Base-by-base conservation (phyloP, 2,888 invertebrate genomes). In the Mesoligia furuncula region DNA sequence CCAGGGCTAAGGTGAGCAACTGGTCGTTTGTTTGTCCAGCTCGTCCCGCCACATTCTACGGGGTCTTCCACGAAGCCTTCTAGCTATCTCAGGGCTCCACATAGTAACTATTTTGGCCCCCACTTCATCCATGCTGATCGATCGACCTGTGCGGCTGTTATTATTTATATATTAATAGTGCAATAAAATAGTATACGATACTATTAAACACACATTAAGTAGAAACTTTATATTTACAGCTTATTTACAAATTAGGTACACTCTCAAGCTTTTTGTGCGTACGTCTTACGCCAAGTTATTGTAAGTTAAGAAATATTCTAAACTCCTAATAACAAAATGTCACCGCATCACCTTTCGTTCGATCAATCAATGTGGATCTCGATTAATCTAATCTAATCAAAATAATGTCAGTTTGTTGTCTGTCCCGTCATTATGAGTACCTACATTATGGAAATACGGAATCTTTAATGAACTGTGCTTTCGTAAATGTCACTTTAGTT, bases 321-420 rank as follows among this genome's bases (percentile, higher is more conserved):
- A 73, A 72, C 36, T 51, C 17, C 62, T 62, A 64, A 66, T 72
- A 59, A 73, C 48, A 75, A 81, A 78, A 82, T 75, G 74, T 73
- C 74, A 62, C 36, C 67, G n/a, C 70, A 13, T 39, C 27, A 57
- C 75, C 73, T 82, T 87, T 87, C 84, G 62, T 73, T 77, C 73
- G 71, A 87, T 87, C 84, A 78, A 86, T 88, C 81, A 83, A 77
- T 66, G 45, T 80, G 66, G 27, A 65, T 39, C 81, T 83, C 75
- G 39, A 78, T 73, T 78, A 88, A 77, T 76, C 73, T 84, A 85
- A 81, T 81, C 68, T 87, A 87, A 87, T 82, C 85, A 82, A 77
- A 77, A 75, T 70, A 73, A 48, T 79, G 86, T 86, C 84, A 79
- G 67, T 66, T 8, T 31, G 74, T 75, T 70, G 66, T 80, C 66